Evolutionary conservation across 2,888 invertebrate genomes (phyloP).

Genomic region (Caenorhabditis angaria): DNA sequence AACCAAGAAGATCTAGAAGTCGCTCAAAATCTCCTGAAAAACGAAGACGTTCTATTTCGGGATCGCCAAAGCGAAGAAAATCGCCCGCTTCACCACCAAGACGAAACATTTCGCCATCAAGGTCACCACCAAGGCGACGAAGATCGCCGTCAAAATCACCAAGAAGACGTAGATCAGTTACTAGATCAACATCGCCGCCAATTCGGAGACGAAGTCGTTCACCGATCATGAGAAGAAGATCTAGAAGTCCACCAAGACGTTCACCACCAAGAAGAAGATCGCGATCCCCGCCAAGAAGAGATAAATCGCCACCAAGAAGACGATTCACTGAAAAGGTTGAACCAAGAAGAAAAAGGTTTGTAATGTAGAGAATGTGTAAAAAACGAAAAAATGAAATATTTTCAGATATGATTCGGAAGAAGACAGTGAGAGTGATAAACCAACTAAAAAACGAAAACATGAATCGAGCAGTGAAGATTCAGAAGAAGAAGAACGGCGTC

Average conservation of each 20-base stretch:
- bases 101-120: constrained; percentile 14
- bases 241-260: constrained; percentile 15
- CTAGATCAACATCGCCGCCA: constrained; percentile 10
- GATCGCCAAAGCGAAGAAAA: constrained; percentile 4
- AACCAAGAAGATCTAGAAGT: constrained; percentile 10
- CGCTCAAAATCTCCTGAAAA: constrained; percentile 17
- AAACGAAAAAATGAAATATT: background rate
- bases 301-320: constrained; percentile 14
- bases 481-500: constrained; percentile 30
- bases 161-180: constrained; percentile 2
- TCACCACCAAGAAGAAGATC: constrained; percentile 9
- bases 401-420: constrained; percentile 1
- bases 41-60: background rate
- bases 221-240: background rate
- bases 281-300: constrained; percentile 6
- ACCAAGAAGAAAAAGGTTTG: constrained; percentile 3
- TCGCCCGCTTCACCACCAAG: constrained; percentile 2
- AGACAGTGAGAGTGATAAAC: constrained; percentile 14
- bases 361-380: constrained; percentile 5
- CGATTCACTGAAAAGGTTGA: constrained; percentile 15
- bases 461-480: constrained; percentile 22
- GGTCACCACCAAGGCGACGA: constrained; percentile 5
- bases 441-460: constrained; percentile 8
- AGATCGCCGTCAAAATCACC: background rate
- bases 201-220: constrained; percentile 3